Conservation (phyloP, 2,113 vertebrate species). For the Tricholaema leucomelas region DNA sequence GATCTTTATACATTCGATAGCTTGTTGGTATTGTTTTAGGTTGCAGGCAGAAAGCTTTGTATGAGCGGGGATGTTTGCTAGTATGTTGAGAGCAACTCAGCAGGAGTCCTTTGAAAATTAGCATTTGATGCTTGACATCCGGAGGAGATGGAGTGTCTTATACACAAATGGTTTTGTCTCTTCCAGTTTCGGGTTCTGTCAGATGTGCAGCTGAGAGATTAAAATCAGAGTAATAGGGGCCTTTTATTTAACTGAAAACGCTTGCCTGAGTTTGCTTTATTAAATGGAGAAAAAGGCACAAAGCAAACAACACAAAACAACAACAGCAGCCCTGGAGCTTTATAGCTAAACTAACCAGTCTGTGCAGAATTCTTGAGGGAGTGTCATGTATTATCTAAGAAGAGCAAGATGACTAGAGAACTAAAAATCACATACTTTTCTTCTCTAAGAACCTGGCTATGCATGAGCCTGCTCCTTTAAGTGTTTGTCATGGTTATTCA, state of each 20-base stretch:
- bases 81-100: neutral
- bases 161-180: neutral
- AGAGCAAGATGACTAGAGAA: neutral
- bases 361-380: neutral
- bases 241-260: neutral
- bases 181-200: neutral
- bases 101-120: neutral
- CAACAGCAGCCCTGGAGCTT: neutral
- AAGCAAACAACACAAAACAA: neutral
- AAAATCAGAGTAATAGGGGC: neutral
- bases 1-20: neutral
- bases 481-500: neutral
- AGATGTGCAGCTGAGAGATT: neutral
- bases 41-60: neutral
- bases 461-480: neutral
- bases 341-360: neutral
- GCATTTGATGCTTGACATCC: neutral
- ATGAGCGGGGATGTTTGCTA: accelerated
- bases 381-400: neutral
- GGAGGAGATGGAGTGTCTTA: neutral
- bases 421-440: neutral
- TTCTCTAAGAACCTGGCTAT: neutral
- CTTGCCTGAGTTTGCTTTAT: neutral
- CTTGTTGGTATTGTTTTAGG: too few species aligned
- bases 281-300: neutral